Evolutionary conservation across 1,140 invertebrate species (phyloP).

Genomic region (Caenorhabditis remanei): DNA sequence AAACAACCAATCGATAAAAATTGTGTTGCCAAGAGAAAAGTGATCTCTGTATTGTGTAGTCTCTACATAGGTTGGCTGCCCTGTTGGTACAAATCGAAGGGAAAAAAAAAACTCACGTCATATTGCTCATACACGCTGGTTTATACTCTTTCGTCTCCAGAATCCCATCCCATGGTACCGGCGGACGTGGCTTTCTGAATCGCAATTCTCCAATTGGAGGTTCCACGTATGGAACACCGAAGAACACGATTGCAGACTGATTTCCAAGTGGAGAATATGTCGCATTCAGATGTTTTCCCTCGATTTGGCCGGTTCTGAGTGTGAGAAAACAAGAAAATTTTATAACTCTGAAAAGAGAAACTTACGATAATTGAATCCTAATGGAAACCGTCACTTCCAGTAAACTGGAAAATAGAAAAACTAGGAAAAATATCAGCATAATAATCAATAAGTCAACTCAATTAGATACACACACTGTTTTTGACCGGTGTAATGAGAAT

Average conservation of each 20-base stretch:
- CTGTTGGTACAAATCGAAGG: too few species aligned
- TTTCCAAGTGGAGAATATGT: conserved; percentile 39
- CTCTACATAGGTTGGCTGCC: too few species aligned
- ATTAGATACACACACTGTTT: too few species aligned
- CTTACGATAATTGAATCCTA: conserved; percentile 3
- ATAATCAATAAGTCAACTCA: too few species aligned
- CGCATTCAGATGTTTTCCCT: not conserved
- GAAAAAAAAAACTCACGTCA: not conserved
- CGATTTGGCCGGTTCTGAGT: conserved; percentile 48
- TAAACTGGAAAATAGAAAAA: not conserved
- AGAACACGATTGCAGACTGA: conserved; percentile 18
- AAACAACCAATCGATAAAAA: not conserved
- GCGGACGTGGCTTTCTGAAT: conserved; percentile 4
- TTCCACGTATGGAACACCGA: conserved; percentile 7
- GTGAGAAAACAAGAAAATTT: not conserved
- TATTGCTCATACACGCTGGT: conserved; percentile 40
- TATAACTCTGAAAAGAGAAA: not conserved
- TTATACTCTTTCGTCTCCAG: conserved; percentile 19
- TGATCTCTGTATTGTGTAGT: not conserved
- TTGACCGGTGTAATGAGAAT: too few species aligned
- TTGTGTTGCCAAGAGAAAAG: not conserved
- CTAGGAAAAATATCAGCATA: not conserved
- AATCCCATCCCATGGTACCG: conserved; percentile 35
- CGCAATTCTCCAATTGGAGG: not conserved
- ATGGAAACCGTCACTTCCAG: not conserved